These are phyloP conservation scores for Pangasius krempfi DNA, from an alignment of 2,797 vertebrate genomes.

Conservation along the genomic window DNA sequence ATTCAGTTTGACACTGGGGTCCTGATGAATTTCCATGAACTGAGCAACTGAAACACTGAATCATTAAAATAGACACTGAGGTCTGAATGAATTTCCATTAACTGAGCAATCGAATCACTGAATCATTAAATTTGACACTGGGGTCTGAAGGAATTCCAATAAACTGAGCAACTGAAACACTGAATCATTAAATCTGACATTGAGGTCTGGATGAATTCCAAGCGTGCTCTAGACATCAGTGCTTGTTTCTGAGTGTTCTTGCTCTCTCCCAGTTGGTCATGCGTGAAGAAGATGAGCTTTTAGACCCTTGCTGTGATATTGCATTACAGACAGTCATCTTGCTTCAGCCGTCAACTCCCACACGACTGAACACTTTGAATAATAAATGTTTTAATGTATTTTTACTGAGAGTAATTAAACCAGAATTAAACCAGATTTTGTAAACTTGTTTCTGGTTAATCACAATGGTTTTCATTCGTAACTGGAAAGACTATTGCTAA, in stretches of 20 bases:
- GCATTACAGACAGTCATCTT: constrained; percentile 38
- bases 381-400: background rate
- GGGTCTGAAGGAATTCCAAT: background rate
- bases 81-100: background rate
- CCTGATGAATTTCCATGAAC: no score
- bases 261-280: constrained; percentile 25
- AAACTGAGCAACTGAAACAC: background rate
- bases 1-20: background rate
- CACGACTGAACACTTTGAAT: background rate
- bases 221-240: constrained; percentile 30
- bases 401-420: background rate
- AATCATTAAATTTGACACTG: constrained; percentile 43
- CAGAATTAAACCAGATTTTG: background rate
- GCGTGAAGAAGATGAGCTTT: constrained; percentile 43
- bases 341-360: constrained; percentile 5
- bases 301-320: constrained; percentile 43
- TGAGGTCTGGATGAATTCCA: constrained; percentile 13
- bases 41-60: background rate
- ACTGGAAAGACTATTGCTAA: background rate
- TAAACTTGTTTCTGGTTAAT: background rate
- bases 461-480: background rate
- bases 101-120: background rate
- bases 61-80: background rate
- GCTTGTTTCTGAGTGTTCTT: constrained; percentile 25
- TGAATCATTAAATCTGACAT: constrained; percentile 40